Evolutionary conservation across 1,140 invertebrate species (phyloP).

Genomic region (Octopus sinensis): DNA sequence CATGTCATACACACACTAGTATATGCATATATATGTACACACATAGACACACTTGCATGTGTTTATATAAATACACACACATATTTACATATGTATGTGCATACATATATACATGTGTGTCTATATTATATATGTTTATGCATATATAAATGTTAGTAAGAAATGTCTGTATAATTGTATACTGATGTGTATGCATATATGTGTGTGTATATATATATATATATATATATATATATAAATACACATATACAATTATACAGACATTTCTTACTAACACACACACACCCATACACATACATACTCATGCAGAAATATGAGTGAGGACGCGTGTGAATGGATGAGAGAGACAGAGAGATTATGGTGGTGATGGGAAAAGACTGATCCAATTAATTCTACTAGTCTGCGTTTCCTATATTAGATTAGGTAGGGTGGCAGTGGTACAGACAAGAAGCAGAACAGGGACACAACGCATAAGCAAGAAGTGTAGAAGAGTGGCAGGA

Average conservation of each 20-base stretch:
- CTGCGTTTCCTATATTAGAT: too few relatives aligned
- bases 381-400: too few relatives aligned
- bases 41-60: background rate
- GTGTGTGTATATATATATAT: background rate
- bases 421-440: too few relatives aligned
- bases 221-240: background rate
- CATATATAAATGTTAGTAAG: background rate
- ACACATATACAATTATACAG: background rate
- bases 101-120: background rate
- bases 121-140: background rate
- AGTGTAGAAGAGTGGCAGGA: too few relatives aligned
- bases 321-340: background rate
- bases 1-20: background rate
- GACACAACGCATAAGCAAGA: too few relatives aligned
- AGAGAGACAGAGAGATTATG: too few relatives aligned
- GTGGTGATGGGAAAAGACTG: too few relatives aligned
- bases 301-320: background rate
- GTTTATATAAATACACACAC: slow-evolving; percentile 1
- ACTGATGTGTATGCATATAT: background rate
- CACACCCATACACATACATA: background rate
- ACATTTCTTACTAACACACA: background rate
- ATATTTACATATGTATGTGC: background rate
- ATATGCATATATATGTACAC: background rate
- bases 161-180: background rate
- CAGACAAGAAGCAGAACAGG: too few relatives aligned